A percentile compares a stretch with the other conserved stretches of the same genome.
Conservation (phyloP, 2,888 invertebrate species). For the Trissolcus brochymenae region DNA sequence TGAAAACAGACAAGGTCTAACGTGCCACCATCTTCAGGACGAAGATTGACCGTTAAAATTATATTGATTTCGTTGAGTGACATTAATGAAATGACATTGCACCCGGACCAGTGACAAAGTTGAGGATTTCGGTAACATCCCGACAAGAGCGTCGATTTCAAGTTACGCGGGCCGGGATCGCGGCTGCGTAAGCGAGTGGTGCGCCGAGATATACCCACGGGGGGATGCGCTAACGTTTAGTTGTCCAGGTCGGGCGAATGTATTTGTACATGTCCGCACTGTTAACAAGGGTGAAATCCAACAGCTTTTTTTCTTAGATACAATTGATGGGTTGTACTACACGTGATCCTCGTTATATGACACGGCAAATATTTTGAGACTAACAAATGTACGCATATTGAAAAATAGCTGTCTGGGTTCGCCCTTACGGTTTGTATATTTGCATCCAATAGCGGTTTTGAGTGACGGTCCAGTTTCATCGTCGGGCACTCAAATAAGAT, state of each 20-base stretch:
- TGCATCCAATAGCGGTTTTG: constrained; percentile 20
- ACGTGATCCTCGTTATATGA: no score
- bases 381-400: no score
- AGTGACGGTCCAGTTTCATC: constrained; percentile 44
- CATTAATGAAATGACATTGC: no score
- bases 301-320: no score
- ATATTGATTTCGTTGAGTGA: no score
- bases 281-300: constrained; percentile 13
- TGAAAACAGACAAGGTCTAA: no score
- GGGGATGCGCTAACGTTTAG: constrained; percentile 21
- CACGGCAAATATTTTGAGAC: no score
- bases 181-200: constrained; percentile 51
- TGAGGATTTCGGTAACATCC: neutral
- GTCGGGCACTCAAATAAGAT: constrained; percentile 20
- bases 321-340: no score
- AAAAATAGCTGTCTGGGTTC: no score
- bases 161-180: constrained; percentile 49
- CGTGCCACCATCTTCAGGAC: no score
- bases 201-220: constrained; percentile 31
- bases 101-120: no score
- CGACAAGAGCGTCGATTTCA: constrained; percentile 49
- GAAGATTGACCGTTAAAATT: no score
- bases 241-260: constrained; percentile 15
- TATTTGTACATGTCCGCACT: constrained; percentile 22
- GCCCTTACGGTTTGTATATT: constrained; percentile 14